Base-by-base conservation (phyloP, 2,113 vertebrate genomes). In the Hippocampus guttulatus region DNA sequence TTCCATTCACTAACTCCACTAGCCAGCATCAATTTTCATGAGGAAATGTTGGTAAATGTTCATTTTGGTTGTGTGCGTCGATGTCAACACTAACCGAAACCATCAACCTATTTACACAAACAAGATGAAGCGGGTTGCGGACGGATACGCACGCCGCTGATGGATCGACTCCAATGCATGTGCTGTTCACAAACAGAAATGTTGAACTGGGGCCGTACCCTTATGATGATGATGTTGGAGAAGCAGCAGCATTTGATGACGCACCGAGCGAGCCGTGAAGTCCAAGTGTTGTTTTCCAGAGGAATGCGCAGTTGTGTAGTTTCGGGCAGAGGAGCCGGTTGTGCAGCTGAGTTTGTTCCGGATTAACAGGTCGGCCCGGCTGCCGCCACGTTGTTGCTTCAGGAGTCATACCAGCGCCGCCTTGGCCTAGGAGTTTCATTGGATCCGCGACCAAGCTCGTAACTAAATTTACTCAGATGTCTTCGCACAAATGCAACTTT, bases 331-430 rank as follows among this genome's bases (percentile, higher is more conserved):
- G 41, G 38, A 82, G 69, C 84, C 45, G 18, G 79, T 81, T 84
- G 4, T 18, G 23, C 75, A 58, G 75, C 70, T 64, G 47, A 1
- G 1, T 66, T 54, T 27, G 71, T 45, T 80, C 75, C 72, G 64
- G 78, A 76, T 67, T 0, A 76, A 87, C 87, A 68, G 73, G 85
- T 85, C 75, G 61, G 8, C 74, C 85, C 64, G 80, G 83, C 33
- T 5, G 47, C 83, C 5, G 18, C 16, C 76, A 84, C 25, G 5
- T 45, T 23, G 23, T 43, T 41, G 33, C 33, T 4, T 63, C 61
- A 63, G 11, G 7, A 64, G 21, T 65, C 63, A 27, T 65, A 47
- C 64, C 25, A 12, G 14, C 2, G 58, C 51, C 33, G 33, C 14
- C 27, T 61, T 15, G 57, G 16, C 25, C 1, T 30, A 0, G 23